Evolutionary conservation across 2,797 vertebrate genomes (phyloP), one percentile per base, ranked within the genome.

Genomic region (Paramormyrops hopkinsi): DNA sequence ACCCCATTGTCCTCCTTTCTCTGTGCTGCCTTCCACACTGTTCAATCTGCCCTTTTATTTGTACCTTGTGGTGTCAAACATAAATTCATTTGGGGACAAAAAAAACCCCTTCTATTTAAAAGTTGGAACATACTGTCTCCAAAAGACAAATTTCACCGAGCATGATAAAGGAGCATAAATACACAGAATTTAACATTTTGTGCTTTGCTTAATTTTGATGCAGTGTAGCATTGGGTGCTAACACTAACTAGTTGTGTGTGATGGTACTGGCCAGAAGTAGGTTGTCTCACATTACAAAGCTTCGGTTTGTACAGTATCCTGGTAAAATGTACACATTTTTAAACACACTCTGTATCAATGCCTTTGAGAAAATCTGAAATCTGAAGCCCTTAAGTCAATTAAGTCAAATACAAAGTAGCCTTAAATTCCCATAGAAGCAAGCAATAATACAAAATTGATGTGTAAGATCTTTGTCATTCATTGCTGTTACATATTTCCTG

Each of bases 41-140:
- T 46, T 65, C 29, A 29, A 50, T 62, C 14, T 51, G 29, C 88
- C 29, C 48, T 50, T 37, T 79, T 79, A 83, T 48, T 82, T 53
- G 85, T 33, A 48, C 29, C 46, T 46, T 89, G 56, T n/a, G 53
- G 65, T 79, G 88, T 56, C 51, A 56, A 88, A 88, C 25, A 50
- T n/a, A 89, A 51, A 56, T 44, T 50, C 56, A 50, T 51, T 33
- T 19, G 46, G 86, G 33, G 19, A 62, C 33, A 79, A 22, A 59
- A 84, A 44, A 76, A 59, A 82, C 19, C 6, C 50, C 29, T 86
- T 53, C 48, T 86, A 86, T 53, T 86, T 51, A 25, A 86, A 51
- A 82, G 76, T 82, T 82, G 14, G 84, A 51, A 53, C 84, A 86
- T 7, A 12, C 25, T 54, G 50, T 54, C 84, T 17, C 41, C 19